Evolutionary conservation across 2,888 invertebrate species (phyloP), one percentile per base, ranked within the genome.

Genomic region (Serrognathus titanus): DNA sequence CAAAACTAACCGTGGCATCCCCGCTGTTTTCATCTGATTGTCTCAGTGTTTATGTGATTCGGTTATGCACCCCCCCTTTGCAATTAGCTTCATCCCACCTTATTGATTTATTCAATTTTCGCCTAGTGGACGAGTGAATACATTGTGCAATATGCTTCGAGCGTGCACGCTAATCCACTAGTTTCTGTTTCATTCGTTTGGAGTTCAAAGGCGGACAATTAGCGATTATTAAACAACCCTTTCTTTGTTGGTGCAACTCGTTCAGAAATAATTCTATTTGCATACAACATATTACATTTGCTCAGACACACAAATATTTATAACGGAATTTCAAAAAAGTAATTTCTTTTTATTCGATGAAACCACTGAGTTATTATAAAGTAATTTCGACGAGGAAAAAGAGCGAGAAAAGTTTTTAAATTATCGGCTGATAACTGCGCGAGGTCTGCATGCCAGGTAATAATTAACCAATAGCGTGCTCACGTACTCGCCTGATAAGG

Each of bases 21-120:
- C 67, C 59, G 63, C 66, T 65, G 69, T 64, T 68, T 64, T 68
- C 66, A 69, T 66, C 67, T 66, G 67, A 69, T 69, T 69, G 67
- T 68, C 65, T 63, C 65, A 60, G 66, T 67, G 63, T 68, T 68
- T 67, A 64, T 66, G 59, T 66, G 67, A 69, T 69, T 65, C 66
- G 60, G 66, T 65, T 66, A 65, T 56, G 55, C 55, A 54, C 56
- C 63, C 62, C 63, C 53, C 40, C 16, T 16, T 39, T 38, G 58
- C 59, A 65, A 65, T 65, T 65, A 65, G 65, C 61, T 53, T 55
- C 54, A 63, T 65, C 57, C 56, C 54, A 51, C 61, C 51, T 61
- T 62, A 65, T 65, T 65, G 65, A 63, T 65, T 65, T 62, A 63
- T 61, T 58, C 51, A 55, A 58, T 60, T 58, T 58, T 55, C 16